Percentiles rank a stretch among this genome's conserved stretches.
Evolutionary conservation across 2,113 vertebrate genomes (phyloP).

Genomic region (Thinocorus orbignyianus): DNA sequence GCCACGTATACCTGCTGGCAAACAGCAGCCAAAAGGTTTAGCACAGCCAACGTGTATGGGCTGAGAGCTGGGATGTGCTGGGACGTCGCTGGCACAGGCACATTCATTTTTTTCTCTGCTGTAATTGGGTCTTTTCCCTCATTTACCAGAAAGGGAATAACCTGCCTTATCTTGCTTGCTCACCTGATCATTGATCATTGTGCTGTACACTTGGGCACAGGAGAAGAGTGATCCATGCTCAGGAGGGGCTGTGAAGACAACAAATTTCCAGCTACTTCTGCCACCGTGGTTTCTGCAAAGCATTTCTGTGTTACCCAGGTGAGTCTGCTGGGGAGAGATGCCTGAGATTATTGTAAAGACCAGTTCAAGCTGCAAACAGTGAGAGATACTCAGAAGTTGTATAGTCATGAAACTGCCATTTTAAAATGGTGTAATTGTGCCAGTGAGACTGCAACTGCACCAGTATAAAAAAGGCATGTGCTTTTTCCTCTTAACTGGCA

Average conservation of each 20-base stretch:
- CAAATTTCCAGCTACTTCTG: not conserved
- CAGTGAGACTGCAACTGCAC: not conserved
- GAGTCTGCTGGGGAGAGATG: not conserved
- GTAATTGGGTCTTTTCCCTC: not conserved
- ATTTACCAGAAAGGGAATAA: not conserved
- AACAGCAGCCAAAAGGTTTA: not conserved
- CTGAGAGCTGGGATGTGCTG: not conserved
- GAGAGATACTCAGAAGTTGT: not conserved
- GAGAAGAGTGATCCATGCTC: not conserved
- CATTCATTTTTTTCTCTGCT: not conserved
- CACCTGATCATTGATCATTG: not conserved
- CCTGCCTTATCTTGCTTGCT: not conserved
- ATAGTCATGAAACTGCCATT: not conserved
- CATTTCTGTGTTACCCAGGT: not conserved
- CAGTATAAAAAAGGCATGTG: not conserved
- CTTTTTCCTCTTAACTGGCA: not conserved
- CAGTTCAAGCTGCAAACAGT: not conserved
- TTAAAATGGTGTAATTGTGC: not conserved
- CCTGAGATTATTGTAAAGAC: not conserved
- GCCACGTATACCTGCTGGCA: not conserved
- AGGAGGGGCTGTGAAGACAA: not conserved
- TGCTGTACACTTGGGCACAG: accelerated
- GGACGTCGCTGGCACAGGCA: not conserved
- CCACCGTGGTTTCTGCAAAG: not conserved
- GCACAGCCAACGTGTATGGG: not conserved